phyloP scores from a whole-genome alignment of 2,888 invertebrate genomes.

The Eupithecia insigniata region DNA sequence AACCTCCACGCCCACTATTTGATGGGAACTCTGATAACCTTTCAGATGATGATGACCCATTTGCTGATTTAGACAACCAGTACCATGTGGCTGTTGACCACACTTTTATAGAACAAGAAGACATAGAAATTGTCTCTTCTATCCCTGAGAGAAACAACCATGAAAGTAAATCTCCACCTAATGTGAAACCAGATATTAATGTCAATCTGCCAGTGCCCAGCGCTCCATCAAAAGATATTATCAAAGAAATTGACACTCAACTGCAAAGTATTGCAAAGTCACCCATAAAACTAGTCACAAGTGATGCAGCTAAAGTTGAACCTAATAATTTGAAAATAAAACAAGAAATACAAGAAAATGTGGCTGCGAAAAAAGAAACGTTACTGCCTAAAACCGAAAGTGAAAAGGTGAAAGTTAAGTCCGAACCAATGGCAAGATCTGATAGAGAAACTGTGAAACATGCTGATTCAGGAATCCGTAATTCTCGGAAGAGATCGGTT shows the following conservation, averaged over 20 bases:
- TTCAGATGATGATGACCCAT: conserved; percentile 75
- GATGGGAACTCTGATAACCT: conserved; percentile 61
- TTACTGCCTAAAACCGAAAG: conserved; percentile 10
- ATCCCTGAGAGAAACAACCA: conserved; percentile 1
- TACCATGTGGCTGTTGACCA: conserved; percentile 80
- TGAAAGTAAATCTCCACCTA: conserved; percentile 39
- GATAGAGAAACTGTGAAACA: conserved; percentile 51
- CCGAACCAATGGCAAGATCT: conserved; percentile 43
- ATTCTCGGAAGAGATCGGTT: conserved; percentile 70
- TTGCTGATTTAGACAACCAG: conserved; percentile 77
- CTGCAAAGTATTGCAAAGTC: conserved; percentile 52
- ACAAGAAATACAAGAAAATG: conserved; percentile 35
- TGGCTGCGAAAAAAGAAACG: conserved; percentile 31
- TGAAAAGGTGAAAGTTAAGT: conserved; percentile 39
- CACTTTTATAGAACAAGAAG: conserved; percentile 69
- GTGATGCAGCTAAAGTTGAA: conserved; percentile 40
- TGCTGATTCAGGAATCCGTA: conserved; percentile 49
- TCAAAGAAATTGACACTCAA: conserved; percentile 56
- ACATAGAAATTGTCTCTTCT: conserved; percentile 35
- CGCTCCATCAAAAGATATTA: conserved; percentile 40
- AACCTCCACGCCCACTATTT: conserved; percentile 60
- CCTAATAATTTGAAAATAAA: conserved; percentile 30
- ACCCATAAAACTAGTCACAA: conserved; percentile 48
- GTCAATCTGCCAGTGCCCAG: conserved; percentile 20
- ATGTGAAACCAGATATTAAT: conserved; percentile 21